Conservation (phyloP, 2,113 vertebrate species). For the Ahaetulla prasina region DNA sequence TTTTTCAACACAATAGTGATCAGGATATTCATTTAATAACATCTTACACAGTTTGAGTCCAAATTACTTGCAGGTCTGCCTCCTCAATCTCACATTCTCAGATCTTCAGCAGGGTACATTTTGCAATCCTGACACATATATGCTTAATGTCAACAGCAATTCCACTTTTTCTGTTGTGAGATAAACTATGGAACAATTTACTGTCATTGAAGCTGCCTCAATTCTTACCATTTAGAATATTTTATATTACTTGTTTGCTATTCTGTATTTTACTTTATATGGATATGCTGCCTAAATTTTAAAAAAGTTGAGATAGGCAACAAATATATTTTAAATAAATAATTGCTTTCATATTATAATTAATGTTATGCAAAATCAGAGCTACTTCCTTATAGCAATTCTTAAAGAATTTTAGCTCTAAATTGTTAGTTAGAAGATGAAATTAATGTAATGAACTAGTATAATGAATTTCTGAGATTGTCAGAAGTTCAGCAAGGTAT, state of each 20-base stretch:
- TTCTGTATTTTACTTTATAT: background rate
- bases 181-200: background rate
- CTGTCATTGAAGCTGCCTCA: background rate
- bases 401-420: background rate
- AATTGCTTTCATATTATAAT: background rate
- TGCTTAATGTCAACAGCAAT: background rate
- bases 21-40: background rate
- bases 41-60: background rate
- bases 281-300: background rate
- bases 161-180: background rate
- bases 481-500: background rate
- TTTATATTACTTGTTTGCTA: background rate
- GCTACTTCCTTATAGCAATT: too few species aligned
- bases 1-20: too few species aligned
- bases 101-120: background rate
- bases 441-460: background rate
- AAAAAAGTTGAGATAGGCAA: background rate
- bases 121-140: background rate
- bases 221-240: background rate
- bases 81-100: background rate
- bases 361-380: background rate
- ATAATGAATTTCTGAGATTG: background rate
- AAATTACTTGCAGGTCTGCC: background rate
- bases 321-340: background rate
- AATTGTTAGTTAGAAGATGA: background rate